Base-by-base conservation (phyloP, 2,797 vertebrate genomes). In the Hemibagrus guttatus region DNA sequence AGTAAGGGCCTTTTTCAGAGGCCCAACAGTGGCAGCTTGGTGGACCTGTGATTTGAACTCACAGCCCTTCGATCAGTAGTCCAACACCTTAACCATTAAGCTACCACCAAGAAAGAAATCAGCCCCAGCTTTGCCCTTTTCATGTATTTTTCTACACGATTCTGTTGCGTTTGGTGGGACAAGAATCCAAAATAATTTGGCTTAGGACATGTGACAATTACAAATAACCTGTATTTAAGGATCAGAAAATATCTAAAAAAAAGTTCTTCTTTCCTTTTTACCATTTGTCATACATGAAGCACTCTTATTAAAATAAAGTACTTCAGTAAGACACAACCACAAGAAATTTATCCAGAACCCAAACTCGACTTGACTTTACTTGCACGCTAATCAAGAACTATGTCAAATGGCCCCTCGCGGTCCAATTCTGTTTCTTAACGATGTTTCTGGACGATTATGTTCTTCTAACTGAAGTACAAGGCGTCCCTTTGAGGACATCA, bases 381-480 rank as follows among this genome's bases (percentile, higher is more conserved):
- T 31, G 52, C 35, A 59, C 1, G 8, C 31, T 56, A 35, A 58
- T 9, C 1, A 75, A 35, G 28, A 58, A 78, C 16, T 23, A 28
- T 31, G 4, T 4, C 28, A 16, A 80, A 80, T 13, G 13, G 58
- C 58, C 61, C 78, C 58, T 80, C 11, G 1, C 13, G 78, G 78
- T 14, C 78, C 12, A 6, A 61, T 80, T 61, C 39, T 80, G 31
- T 42, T 42, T 35, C 21, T 42, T 80, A 39, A 80, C 16, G 56
- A n/a, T 61, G 56, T 26, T 79, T 80, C 78, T 26, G 19, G 3
- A 42, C 35, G 14, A 79, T 59, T 58, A 59, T n/a, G 31, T 23
- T 59, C 31, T 59, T 59, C 76, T 79, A 59, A 79, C 17, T 79
- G 59, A 79, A 59, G 56, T 42, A n/a, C 56, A 42, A 61, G 56